Base-by-base conservation (phyloP, 2,797 vertebrate genomes). In the Balearica regulorum region DNA sequence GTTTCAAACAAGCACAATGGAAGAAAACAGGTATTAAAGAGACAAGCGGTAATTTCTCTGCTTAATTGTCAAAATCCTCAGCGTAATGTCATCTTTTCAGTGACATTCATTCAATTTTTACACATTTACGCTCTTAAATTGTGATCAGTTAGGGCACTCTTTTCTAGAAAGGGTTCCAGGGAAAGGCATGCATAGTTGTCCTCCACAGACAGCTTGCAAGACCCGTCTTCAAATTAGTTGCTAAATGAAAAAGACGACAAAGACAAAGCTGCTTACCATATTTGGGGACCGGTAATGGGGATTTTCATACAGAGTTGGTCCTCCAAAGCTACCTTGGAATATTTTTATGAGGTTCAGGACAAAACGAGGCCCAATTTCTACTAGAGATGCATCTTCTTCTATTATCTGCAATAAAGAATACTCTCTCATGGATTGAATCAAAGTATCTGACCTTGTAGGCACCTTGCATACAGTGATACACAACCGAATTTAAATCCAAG, bases 351-450 rank as follows among this genome's bases (percentile, higher is more conserved):
- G 98, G 94, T 99, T 99, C 90, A 99, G 98, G 83, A 99, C 99
- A 97, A 99, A 99, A 61, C 99, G 99, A 89, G 99, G 99, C 37
- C 99, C 99, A 29, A 99, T 99, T 98, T 99, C 99, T 85, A 99
- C 99, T 16, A 99, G 98, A 84, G 99, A 98, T n/a, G 98, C 99
- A 64, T 99, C 99, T 96, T 99, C 99, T 96, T 99, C 99, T 64
- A 99, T 99, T 54, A 99, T 99, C 99, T 99, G 95, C 31, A 96
- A 95, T 37, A 83, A 90, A 95, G 7, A 85, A 49, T 15, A 44
- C 2, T 46, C 82, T 80, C 31, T 77, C 20, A 57, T 1, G 2
- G 33, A 64, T 7, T 4, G 3, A 82, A 65, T 72, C 19, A 13
- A 57, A 65, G 25, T 15, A 5, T 2, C 39, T 11, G 17, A 73